Evolutionary conservation across 2,888 invertebrate species (phyloP).

Genomic region (Gymnosoma rotundatum): DNA sequence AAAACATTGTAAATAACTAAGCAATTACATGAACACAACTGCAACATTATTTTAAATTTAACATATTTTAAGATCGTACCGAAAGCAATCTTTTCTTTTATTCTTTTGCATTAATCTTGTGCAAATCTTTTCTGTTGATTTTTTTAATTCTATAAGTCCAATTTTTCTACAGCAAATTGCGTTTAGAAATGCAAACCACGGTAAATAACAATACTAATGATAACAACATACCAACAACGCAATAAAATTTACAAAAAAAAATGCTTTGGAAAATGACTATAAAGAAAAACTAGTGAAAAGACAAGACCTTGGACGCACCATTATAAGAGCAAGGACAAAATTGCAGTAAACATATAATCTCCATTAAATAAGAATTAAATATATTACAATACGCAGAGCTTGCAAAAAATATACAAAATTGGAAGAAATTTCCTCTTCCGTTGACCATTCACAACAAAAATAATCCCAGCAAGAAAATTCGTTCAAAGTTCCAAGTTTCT

Average conservation of each 20-base stretch:
- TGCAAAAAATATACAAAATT: no score
- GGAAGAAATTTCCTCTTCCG: no score
- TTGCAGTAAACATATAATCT: no score
- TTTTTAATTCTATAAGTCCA: constrained; percentile 20
- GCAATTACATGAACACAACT: constrained; percentile 59
- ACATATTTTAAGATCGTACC: constrained; percentile 40
- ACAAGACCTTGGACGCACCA: not conserved
- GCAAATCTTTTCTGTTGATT: constrained; percentile 41
- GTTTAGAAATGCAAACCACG: constrained; percentile 63
- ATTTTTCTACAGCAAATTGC: constrained; percentile 61
- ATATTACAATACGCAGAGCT: no score
- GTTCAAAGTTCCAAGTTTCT: no score
- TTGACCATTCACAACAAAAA: no score
- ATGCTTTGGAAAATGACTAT: constrained; percentile 22
- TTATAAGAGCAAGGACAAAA: constrained; percentile 25
- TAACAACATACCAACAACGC: constrained; percentile 52
- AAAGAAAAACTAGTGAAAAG: constrained; percentile 5
- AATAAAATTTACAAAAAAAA: constrained; percentile 41
- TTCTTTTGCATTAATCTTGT: constrained; percentile 40
- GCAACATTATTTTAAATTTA: constrained; percentile 54
- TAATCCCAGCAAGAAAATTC: no score
- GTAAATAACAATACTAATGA: constrained; percentile 39
- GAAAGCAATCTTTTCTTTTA: constrained; percentile 9
- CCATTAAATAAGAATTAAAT: no score
- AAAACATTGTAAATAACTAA: constrained; percentile 35